Conservation (phyloP, 2,888 invertebrate species). For the Hemithea aestivaria region DNA sequence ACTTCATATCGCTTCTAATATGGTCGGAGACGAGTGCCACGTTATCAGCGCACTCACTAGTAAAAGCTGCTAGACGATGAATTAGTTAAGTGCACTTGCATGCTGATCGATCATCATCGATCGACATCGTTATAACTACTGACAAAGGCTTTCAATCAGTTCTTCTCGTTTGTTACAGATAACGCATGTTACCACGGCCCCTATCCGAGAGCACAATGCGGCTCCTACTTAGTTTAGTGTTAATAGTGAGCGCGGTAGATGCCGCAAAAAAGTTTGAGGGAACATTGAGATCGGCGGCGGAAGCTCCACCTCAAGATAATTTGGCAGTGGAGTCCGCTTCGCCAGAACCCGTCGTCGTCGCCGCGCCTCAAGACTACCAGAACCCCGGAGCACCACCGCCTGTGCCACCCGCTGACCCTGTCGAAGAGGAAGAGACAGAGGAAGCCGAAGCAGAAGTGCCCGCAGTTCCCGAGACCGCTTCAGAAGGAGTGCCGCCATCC, state of each 20-base stretch:
- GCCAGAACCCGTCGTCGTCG: constrained; percentile 65
- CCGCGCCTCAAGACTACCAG: constrained; percentile 66
- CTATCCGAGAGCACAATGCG: constrained; percentile 63
- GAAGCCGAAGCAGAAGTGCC: constrained; percentile 40
- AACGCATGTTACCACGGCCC: constrained; percentile 69
- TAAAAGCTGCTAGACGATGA: background rate
- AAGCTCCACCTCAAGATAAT: constrained; percentile 72
- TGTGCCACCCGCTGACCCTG: constrained; percentile 32
- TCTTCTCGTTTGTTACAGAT: constrained; percentile 71
- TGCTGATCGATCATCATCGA: constrained; percentile 48
- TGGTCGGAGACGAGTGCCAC: constrained; percentile 29
- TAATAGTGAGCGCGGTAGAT: constrained; percentile 65
- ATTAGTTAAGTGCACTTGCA: constrained; percentile 47
- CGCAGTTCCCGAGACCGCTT: constrained; percentile 66
- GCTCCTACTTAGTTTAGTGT: constrained; percentile 65
- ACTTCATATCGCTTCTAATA: constrained; percentile 25
- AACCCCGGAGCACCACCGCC: constrained; percentile 64
- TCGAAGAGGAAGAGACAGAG: constrained; percentile 22
- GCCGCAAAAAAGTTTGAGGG: constrained; percentile 73
- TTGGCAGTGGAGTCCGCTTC: constrained; percentile 67
- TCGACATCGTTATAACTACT: constrained; percentile 46
- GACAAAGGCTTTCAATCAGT: constrained; percentile 50
- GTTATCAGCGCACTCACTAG: constrained; percentile 28
- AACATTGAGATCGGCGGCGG: constrained; percentile 67
- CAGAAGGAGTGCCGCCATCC: constrained; percentile 67